A percentile compares a stretch with the other conserved stretches of the same genome.
Conservation (phyloP, 2,888 invertebrate species). For the Frankliniella intonsa region DNA sequence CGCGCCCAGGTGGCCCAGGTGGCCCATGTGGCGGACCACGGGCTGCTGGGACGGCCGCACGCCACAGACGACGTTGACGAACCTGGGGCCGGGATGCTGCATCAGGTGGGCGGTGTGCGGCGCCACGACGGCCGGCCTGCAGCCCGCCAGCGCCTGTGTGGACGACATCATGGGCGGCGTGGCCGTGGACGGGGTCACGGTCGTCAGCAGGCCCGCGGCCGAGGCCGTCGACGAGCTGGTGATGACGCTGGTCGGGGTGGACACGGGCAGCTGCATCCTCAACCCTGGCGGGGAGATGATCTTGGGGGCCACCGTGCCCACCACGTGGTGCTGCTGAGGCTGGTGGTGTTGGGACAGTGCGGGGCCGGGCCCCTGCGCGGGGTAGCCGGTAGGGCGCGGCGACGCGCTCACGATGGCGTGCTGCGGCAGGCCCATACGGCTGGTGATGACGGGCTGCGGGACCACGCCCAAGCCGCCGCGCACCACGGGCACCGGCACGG, state of each 20-base stretch:
- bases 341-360: not conserved
- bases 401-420: not conserved
- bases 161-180: constrained; percentile 2
- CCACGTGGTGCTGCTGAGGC: constrained; percentile 1
- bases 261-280: not conserved
- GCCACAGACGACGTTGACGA: not conserved
- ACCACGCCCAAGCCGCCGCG: not conserved
- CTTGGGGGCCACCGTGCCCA: constrained; percentile 7
- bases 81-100: not conserved
- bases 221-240: not conserved
- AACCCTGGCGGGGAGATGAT: constrained; percentile 1
- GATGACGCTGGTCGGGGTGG: constrained; percentile 11
- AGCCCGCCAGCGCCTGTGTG: constrained; percentile 2
- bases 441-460: not conserved
- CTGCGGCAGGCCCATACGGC: not conserved
- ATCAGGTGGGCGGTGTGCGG: not conserved
- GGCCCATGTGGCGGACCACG: not conserved
- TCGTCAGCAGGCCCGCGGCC: not conserved
- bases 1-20: not conserved
- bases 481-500: constrained; percentile 4
- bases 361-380: not conserved
- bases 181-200: not conserved
- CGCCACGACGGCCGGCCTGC: not conserved
- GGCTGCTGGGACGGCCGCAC: not conserved
- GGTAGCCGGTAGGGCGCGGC: not conserved